phyloP scores from a whole-genome alignment of 2,113 vertebrate species.

The Vanacampus margaritifer region DNA sequence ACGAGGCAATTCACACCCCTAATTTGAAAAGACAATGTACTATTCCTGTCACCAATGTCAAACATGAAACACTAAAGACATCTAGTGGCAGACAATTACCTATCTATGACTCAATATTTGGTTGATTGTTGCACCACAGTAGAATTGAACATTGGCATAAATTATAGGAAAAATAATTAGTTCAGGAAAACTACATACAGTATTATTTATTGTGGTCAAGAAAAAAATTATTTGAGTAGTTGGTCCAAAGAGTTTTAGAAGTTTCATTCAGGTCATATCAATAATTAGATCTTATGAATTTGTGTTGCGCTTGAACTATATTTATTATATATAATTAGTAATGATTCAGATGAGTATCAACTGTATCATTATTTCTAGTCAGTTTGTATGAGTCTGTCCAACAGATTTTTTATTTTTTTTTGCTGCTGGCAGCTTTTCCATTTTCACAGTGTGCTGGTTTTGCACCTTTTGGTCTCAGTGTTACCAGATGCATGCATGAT shows the following conservation, averaged over 20 bases:
- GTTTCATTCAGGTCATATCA: not conserved
- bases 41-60: too few relatives aligned
- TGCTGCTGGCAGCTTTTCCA: slow-evolving; percentile 13
- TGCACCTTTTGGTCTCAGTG: slow-evolving; percentile 11
- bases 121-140: not conserved
- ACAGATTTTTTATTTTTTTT: slow-evolving; percentile 13
- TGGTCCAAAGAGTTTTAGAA: not conserved
- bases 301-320: not conserved
- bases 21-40: too few relatives aligned
- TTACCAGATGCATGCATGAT: slow-evolving; percentile 43
- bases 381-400: slow-evolving; percentile 4
- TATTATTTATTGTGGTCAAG: not conserved
- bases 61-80: too few relatives aligned
- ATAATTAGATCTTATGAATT: slow-evolving; percentile 2
- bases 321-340: not conserved
- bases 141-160: not conserved
- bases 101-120: too few relatives aligned
- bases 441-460: not conserved
- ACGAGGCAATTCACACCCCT: too few relatives aligned
- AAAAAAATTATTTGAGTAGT: not conserved
- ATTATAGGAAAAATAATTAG: not conserved
- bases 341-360: not conserved
- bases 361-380: not conserved
- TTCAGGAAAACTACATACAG: not conserved
- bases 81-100: too few relatives aligned